A percentile compares a stretch with the other conserved stretches of the same genome.
These are phyloP conservation scores for Serranochromis macrocephalus DNA, from an alignment of 2,113 vertebrate genomes.

Conservation along the genomic window DNA sequence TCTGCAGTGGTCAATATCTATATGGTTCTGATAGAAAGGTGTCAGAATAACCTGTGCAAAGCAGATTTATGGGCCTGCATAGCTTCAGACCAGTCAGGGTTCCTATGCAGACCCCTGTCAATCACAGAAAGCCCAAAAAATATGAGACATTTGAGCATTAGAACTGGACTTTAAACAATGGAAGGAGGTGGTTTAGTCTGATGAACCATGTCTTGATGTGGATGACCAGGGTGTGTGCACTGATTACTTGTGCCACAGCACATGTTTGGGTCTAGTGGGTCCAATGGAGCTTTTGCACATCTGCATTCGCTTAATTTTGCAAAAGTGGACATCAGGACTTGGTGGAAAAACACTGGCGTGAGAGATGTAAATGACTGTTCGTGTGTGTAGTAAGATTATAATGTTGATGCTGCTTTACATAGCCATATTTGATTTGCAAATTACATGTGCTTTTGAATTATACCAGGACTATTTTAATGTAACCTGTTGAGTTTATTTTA, in stretches of 20 bases:
- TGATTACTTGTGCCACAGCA: not conserved
- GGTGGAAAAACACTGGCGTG: not conserved
- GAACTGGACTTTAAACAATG: accelerated
- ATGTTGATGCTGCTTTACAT: not conserved
- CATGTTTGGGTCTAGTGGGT: not conserved
- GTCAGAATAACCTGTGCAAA: not conserved
- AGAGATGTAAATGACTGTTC: not conserved
- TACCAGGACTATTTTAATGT: not conserved
- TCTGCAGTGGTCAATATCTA: not conserved
- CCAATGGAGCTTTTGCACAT: not conserved
- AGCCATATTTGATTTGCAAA: not conserved
- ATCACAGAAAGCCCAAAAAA: not conserved
- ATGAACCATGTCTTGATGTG: not conserved
- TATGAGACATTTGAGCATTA: not conserved
- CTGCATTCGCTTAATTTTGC: not conserved
- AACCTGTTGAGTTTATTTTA: not conserved
- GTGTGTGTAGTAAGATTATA: not conserved
- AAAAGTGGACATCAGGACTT: not conserved
- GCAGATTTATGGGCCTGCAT: not conserved
- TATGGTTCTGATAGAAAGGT: not conserved
- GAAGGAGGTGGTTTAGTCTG: not conserved
- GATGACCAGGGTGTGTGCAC: not conserved
- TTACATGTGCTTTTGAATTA: not conserved
- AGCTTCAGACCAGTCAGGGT: not conserved
- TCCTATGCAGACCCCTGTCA: not conserved